Evolutionary conservation across 2,888 invertebrate species (phyloP).

Genomic region (Aphidius colemani): DNA sequence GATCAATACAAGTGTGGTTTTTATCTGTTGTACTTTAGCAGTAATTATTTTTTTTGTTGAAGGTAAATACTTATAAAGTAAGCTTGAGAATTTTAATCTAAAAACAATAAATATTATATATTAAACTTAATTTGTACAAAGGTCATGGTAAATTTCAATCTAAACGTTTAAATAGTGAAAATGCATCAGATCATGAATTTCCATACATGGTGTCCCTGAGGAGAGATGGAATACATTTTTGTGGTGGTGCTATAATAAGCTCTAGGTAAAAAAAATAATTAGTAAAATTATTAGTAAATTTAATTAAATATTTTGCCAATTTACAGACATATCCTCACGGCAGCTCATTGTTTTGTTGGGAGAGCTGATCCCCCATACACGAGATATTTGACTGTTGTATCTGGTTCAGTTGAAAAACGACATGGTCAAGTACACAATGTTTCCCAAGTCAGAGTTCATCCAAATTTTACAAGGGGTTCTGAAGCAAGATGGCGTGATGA

Average conservation of each 20-base stretch:
- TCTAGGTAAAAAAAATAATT: background rate
- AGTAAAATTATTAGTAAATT: no score
- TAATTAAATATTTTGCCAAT: no score
- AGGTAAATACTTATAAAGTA: no score
- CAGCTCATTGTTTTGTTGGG: constrained; percentile 40
- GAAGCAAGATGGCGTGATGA: constrained; percentile 30
- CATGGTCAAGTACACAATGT: constrained; percentile 32
- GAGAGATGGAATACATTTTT: constrained; percentile 5
- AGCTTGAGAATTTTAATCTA: no score
- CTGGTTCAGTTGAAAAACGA: constrained; percentile 23
- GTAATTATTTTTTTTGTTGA: no score
- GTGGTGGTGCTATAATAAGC: constrained; percentile 12
- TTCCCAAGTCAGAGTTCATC: constrained; percentile 30
- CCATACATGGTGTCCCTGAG: constrained; percentile 8
- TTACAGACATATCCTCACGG: constrained; percentile 36
- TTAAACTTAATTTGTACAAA: no score
- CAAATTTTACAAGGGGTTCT: constrained; percentile 24
- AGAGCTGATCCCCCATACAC: constrained; percentile 28
- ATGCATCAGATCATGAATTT: background rate
- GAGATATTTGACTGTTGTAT: constrained; percentile 24
- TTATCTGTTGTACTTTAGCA: no score
- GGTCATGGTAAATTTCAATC: no score
- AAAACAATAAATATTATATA: no score
- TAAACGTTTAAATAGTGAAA: no score
- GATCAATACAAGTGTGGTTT: no score